These are phyloP conservation scores for Cottus gobio DNA, from an alignment of 2,113 vertebrate genomes.

Conservation along the genomic window DNA sequence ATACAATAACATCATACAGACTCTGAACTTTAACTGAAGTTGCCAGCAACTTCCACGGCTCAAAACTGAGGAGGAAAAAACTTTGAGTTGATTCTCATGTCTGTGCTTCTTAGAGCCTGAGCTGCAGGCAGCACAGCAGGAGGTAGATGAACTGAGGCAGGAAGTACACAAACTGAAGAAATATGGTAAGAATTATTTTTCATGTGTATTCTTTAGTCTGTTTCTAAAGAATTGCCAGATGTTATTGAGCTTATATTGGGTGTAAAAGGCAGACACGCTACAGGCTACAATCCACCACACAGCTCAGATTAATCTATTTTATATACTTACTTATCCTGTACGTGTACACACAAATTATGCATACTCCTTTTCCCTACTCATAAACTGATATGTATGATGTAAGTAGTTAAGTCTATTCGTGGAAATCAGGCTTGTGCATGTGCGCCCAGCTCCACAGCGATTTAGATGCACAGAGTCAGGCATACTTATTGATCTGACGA, in stretches of 20 bases:
- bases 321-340: not conserved
- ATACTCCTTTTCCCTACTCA: not conserved
- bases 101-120: conserved; percentile 71
- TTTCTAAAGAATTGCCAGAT: not conserved
- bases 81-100: not conserved
- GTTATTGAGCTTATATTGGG: not conserved
- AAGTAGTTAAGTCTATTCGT: not conserved
- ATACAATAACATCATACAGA: not conserved
- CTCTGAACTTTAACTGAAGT: conserved; percentile 1
- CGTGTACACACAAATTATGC: not conserved
- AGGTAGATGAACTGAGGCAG: conserved; percentile 71
- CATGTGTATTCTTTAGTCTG: not conserved
- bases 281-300: not conserved
- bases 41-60: conserved; percentile 1
- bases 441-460: not conserved
- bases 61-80: not conserved
- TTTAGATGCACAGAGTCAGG: not conserved
- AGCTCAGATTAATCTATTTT: not conserved
- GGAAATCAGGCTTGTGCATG: not conserved
- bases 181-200: conserved; percentile 66
- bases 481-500: not conserved
- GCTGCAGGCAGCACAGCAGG: conserved; percentile 75
- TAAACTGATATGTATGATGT: not conserved
- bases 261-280: not conserved
- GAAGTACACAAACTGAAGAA: conserved; percentile 77